Evolutionary conservation across 2,113 vertebrate species (phyloP).

Genomic region (Tapirus terrestris): DNA sequence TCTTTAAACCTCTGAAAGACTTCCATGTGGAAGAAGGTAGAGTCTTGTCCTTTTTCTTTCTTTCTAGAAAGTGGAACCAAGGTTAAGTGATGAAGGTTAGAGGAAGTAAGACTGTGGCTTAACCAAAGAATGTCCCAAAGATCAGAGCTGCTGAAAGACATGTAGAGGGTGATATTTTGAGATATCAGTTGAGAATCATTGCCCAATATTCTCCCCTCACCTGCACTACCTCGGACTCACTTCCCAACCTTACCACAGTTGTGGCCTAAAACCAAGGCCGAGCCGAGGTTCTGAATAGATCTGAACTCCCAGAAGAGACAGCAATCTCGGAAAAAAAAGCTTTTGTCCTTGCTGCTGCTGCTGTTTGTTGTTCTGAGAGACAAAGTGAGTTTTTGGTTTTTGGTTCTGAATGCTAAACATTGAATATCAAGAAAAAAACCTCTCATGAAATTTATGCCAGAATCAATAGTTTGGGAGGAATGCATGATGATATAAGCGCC

Average conservation of each 20-base stretch:
- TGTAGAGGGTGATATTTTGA: neutral
- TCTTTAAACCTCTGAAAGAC: neutral
- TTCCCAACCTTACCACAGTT: neutral
- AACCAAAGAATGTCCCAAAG: neutral
- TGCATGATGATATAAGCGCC: neutral
- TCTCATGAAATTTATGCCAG: neutral
- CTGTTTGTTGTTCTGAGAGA: neutral
- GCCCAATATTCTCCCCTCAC: too few species aligned
- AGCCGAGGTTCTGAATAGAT: neutral
- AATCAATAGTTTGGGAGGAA: neutral
- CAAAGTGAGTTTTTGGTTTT: neutral
- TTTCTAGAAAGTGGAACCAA: neutral
- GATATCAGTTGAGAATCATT: neutral
- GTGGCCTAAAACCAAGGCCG: neutral
- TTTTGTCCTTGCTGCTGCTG: neutral
- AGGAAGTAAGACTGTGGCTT: neutral
- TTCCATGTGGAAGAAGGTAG: neutral
- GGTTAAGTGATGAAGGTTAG: neutral
- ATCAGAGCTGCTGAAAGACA: neutral
- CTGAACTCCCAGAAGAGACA: neutral
- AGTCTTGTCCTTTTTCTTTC: neutral
- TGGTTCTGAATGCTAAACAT: neutral
- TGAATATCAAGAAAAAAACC: neutral
- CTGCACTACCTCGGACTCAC: neutral
- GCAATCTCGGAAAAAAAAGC: neutral